A percentile compares a stretch with the other conserved stretches of the same genome.
phyloP scores from a whole-genome alignment of 2,113 vertebrate genomes.

The Phalacrocorax pelagicus region DNA sequence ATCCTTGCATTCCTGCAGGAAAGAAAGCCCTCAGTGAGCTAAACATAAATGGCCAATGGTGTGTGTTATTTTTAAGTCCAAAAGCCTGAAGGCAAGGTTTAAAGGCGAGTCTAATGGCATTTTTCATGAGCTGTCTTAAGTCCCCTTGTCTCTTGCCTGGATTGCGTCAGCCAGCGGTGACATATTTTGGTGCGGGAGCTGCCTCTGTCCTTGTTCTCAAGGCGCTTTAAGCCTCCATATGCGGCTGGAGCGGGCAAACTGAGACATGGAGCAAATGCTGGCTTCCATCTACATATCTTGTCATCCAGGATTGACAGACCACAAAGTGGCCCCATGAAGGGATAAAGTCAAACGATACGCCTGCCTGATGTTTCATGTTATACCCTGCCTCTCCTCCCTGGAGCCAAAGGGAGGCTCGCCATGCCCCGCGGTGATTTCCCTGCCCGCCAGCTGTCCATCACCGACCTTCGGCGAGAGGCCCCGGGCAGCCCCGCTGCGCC shows the following conservation, averaged over 20 bases:
- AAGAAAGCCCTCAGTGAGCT: constrained; percentile 35
- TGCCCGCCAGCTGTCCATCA: background rate
- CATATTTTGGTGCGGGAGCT: constrained; percentile 36
- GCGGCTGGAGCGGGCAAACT: background rate
- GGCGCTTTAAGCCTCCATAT: background rate
- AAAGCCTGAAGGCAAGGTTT: constrained; percentile 56
- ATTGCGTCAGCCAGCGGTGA: constrained; percentile 42
- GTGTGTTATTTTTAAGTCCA: constrained; percentile 61
- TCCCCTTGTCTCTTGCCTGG: constrained; percentile 59
- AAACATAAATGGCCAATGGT: constrained; percentile 47
- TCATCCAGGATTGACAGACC: constrained; percentile 29
- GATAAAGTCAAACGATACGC: background rate
- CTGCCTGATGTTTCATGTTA: background rate
- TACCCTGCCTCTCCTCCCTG: background rate
- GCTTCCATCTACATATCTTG: constrained; percentile 7
- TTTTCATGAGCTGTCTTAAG: constrained; percentile 60
- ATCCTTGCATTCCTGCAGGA: constrained; percentile 62
- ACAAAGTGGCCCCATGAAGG: background rate
- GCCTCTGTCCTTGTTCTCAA: background rate
- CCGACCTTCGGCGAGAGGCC: fast-evolving
- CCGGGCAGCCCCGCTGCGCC: background rate
- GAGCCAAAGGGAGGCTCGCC: background rate
- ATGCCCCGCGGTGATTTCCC: background rate
- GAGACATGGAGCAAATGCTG: constrained; percentile 44
- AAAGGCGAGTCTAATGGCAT: constrained; percentile 28